Percentiles rank a stretch among this genome's conserved stretches.
Evolutionary conservation across 2,888 invertebrate species (phyloP).

Genomic region (Heliconius ismenius): DNA sequence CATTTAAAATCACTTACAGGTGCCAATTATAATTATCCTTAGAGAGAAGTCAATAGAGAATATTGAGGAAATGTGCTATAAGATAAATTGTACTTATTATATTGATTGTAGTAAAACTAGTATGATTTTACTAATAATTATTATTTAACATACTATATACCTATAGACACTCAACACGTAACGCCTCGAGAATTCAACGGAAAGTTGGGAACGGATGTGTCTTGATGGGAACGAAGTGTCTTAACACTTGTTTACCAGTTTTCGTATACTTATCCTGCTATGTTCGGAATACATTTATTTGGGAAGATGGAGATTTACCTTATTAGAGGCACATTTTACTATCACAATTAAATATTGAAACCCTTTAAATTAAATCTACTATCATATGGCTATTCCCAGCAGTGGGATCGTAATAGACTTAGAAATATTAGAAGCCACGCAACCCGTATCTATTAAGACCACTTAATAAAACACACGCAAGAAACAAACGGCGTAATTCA

Average conservation of each 20-base stretch:
- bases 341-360: neutral
- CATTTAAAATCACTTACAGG: conserved; percentile 1
- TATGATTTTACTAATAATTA: neutral
- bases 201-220: too few species aligned
- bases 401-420: conserved; percentile 10
- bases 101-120: neutral
- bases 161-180: too few species aligned
- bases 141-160: neutral
- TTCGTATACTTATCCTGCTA: too few species aligned
- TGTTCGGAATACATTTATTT: too few species aligned
- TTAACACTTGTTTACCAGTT: too few species aligned
- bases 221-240: too few species aligned
- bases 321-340: neutral
- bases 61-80: neutral
- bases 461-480: conserved; percentile 29
- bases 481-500: conserved; percentile 26
- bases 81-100: neutral
- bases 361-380: neutral
- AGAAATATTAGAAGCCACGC: conserved; percentile 20
- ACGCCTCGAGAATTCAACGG: too few species aligned
- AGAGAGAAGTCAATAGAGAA: neutral
- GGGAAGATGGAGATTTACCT: neutral
- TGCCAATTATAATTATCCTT: conserved; percentile 4
- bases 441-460: conserved; percentile 11
- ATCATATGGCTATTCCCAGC: neutral